phyloP scores from a whole-genome alignment of 1,140 invertebrate genomes.

The Hesperophylax magnus region DNA sequence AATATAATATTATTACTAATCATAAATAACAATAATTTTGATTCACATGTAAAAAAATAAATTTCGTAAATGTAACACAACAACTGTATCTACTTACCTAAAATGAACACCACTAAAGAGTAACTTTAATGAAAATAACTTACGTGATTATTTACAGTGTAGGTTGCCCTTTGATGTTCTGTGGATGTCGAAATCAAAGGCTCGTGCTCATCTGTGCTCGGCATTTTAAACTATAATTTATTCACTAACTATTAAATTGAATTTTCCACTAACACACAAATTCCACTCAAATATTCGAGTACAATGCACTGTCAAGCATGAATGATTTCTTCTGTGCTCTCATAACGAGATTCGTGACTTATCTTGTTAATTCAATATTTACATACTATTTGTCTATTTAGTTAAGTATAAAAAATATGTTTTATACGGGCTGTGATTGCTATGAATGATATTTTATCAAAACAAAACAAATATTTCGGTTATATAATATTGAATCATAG shows the following conservation, averaged over 20 bases:
- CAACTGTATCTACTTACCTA: no score
- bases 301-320: not conserved
- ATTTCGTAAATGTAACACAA: no score
- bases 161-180: slow-evolving; percentile 65
- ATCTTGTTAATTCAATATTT: slow-evolving; percentile 13
- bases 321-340: not conserved
- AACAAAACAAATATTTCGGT: no score
- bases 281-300: not conserved
- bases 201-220: slow-evolving; percentile 65
- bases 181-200: slow-evolving; percentile 63
- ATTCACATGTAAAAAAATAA: no score
- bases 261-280: slow-evolving; percentile 5
- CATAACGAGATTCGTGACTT: slow-evolving; percentile 1
- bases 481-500: no score
- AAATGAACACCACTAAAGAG: no score
- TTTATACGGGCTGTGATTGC: no score
- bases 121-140: slow-evolving; percentile 48
- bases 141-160: slow-evolving; percentile 60
- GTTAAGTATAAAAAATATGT: no score
- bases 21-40: no score
- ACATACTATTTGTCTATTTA: slow-evolving; percentile 19
- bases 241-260: slow-evolving; percentile 20
- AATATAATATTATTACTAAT: no score
- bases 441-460: no score
- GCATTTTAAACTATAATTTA: slow-evolving; percentile 59